Conservation (phyloP, 2,888 invertebrate species). For the Nomada fucata region DNA sequence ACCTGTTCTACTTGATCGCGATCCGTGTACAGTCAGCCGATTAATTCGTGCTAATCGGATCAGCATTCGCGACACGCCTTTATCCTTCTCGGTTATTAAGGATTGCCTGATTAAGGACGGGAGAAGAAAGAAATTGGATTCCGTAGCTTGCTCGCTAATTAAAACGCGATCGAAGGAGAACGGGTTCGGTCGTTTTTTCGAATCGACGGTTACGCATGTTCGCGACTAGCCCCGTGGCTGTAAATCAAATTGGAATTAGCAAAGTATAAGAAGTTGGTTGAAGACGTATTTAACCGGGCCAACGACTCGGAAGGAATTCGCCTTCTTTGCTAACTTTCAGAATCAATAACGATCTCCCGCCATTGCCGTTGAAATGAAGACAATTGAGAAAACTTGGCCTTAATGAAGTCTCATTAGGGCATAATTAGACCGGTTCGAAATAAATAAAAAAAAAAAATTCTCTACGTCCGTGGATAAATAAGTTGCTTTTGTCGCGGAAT, state of each 20-base stretch:
- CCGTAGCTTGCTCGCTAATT: slow-evolving; percentile 42
- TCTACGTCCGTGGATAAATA: slow-evolving; percentile 28
- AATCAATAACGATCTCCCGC: slow-evolving; percentile 59
- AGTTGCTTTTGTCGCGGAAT: not conserved
- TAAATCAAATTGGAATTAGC: slow-evolving; percentile 52
- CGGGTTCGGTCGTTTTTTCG: slow-evolving; percentile 2
- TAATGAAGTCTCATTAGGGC: slow-evolving; percentile 65
- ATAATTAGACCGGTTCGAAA: slow-evolving; percentile 47
- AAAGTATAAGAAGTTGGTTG: slow-evolving; percentile 52
- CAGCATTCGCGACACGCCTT: not conserved
- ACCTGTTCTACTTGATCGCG: not conserved
- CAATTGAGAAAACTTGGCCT: slow-evolving; percentile 42
- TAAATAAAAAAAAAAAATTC: not conserved
- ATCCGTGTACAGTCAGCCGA: slow-evolving; percentile 5
- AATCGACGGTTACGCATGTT: slow-evolving; percentile 11
- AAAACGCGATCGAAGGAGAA: slow-evolving; percentile 40
- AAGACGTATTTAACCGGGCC: slow-evolving; percentile 60
- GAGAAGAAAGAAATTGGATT: slow-evolving; percentile 10
- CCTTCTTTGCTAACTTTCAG: slow-evolving; percentile 31
- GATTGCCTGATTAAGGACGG: not conserved
- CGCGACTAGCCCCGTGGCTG: slow-evolving; percentile 10
- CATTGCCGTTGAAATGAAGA: slow-evolving; percentile 59
- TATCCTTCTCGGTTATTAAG: slow-evolving; percentile 15
- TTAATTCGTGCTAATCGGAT: slow-evolving; percentile 34
- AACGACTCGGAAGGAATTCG: slow-evolving; percentile 53